Conservation (phyloP, 2,797 vertebrate species). For the Rallus crepitans region DNA sequence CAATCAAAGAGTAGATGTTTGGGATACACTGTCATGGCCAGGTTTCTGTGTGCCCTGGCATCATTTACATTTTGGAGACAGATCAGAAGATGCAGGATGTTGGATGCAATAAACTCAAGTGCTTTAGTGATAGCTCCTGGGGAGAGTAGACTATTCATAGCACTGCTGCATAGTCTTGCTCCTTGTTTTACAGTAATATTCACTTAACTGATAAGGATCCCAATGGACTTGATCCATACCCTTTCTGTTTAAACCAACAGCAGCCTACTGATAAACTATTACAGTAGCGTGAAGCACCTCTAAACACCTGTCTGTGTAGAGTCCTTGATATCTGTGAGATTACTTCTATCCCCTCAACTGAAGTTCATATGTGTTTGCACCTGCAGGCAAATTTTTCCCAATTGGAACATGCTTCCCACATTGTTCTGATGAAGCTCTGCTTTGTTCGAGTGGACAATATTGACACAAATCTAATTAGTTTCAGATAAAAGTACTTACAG, state of each 20-base stretch:
- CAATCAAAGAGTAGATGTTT: not conserved
- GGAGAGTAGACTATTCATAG: not conserved
- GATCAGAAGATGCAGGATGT: not conserved
- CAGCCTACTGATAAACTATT: not conserved
- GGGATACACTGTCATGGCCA: not conserved
- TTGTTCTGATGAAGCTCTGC: not conserved
- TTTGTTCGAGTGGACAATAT: not conserved
- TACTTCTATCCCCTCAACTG: not conserved
- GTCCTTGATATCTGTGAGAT: not conserved
- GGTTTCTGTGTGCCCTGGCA: not conserved
- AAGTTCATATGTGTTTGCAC: not conserved
- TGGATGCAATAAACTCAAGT: not conserved
- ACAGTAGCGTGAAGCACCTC: not conserved
- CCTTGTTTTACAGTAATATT: not conserved
- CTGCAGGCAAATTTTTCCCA: conserved; percentile 21
- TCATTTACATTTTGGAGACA: not conserved
- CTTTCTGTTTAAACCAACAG: conserved; percentile 1
- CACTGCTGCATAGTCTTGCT: not conserved
- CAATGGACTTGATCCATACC: not conserved
- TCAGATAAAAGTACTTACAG: not conserved
- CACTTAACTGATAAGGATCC: not conserved
- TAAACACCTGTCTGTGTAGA: not conserved
- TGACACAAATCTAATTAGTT: conserved; percentile 18
- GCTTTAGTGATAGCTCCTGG: not conserved
- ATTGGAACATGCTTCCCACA: not conserved